Conservation (phyloP, 2,888 invertebrate genomes). For the Acleris literana region DNA sequence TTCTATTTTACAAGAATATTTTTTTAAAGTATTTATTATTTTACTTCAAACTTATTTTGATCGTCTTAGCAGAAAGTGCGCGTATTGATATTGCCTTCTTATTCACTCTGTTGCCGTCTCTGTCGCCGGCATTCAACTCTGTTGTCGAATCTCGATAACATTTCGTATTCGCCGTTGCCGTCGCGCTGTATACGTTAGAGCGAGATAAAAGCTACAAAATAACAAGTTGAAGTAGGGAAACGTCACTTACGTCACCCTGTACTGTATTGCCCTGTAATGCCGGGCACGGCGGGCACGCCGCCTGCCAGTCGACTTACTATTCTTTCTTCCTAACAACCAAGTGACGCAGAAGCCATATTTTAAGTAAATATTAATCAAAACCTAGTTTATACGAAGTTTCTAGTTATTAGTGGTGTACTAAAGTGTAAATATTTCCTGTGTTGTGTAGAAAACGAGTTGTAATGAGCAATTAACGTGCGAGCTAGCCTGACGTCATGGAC, state of each 20-base stretch:
- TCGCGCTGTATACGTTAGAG: constrained; percentile 11
- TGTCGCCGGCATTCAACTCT: constrained; percentile 12
- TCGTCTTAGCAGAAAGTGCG: constrained; percentile 22
- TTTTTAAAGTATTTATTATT: background rate
- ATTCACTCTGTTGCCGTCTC: constrained; percentile 5
- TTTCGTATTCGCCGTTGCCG: constrained; percentile 20
- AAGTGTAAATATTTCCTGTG: constrained; percentile 1
- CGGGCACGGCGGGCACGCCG: too few relatives aligned
- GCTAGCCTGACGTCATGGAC: constrained; percentile 1
- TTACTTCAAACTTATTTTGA: background rate
- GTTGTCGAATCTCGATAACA: constrained; percentile 7
- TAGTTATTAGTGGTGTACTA: background rate
- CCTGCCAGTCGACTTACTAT: too few relatives aligned
- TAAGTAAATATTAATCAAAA: background rate
- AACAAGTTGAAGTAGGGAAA: background rate
- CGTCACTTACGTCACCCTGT: background rate
- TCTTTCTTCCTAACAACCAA: too few relatives aligned
- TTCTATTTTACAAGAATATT: background rate
- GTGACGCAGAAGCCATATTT: background rate
- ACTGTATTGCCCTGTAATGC: too few relatives aligned
- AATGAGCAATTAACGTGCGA: background rate
- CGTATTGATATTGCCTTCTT: constrained; percentile 21
- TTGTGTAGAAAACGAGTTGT: background rate
- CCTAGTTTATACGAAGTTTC: background rate
- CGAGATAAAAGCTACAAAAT: constrained; percentile 6